Conservation (phyloP, 37 sponge, comb jelly and placozoan genomes). For the Oscarella lobularis region DNA sequence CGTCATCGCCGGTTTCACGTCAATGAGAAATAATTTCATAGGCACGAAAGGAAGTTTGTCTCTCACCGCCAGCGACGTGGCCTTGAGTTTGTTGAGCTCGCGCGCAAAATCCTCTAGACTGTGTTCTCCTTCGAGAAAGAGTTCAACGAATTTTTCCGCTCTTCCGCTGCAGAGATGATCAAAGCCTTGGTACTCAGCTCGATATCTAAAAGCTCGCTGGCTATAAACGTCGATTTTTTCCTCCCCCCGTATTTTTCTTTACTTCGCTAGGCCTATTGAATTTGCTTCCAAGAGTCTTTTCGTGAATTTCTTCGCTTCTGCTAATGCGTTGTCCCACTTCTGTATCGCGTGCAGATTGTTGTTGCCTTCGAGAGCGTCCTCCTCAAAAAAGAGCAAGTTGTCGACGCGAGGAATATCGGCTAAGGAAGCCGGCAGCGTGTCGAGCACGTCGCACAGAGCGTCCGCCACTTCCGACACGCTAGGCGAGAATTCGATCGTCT, state of each 20-base stretch:
- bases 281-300: background rate
- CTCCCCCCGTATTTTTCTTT: too few species aligned
- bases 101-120: background rate
- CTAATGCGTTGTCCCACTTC: background rate
- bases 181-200: background rate
- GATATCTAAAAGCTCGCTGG: background rate
- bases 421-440: background rate
- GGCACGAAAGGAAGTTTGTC: background rate
- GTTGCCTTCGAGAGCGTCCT: background rate
- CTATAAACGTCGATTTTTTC: too few species aligned
- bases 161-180: background rate
- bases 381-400: background rate
- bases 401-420: background rate
- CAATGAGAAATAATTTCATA: background rate
- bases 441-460: background rate
- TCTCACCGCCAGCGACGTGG: background rate
- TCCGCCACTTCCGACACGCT: background rate
- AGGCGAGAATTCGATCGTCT: background rate
- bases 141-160: background rate
- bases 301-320: background rate
- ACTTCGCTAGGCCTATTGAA: background rate
- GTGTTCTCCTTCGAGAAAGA: background rate
- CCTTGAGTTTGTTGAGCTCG: background rate
- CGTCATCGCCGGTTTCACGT: background rate
- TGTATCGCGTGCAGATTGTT: background rate